These are phyloP conservation scores for Myotis pilosus DNA, from an alignment of 2,797 vertebrate genomes.

Conservation along the genomic window DNA sequence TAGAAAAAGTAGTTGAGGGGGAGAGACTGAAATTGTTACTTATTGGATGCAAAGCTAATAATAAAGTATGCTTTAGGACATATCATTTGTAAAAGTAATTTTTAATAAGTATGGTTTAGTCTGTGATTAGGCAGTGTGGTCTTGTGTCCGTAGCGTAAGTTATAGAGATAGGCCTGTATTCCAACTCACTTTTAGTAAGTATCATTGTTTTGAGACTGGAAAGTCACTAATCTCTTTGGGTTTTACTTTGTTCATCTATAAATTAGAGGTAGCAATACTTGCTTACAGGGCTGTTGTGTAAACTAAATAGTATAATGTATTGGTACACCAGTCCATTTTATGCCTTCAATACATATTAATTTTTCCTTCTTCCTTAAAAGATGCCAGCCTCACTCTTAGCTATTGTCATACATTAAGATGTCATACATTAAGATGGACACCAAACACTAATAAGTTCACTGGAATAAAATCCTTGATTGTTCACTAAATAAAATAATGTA, in stretches of 20 bases:
- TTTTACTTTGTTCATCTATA: constrained; percentile 2
- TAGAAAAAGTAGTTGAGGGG: background rate
- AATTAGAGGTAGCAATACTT: background rate
- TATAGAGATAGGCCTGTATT: background rate
- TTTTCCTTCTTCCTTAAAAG: constrained; percentile 27
- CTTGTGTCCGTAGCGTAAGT: background rate
- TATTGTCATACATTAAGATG: background rate
- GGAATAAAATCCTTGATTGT: constrained; percentile 33
- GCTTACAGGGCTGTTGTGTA: background rate
- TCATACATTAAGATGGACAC: background rate
- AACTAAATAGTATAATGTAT: background rate
- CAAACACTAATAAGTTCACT: background rate
- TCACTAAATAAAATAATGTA: constrained; percentile 32
- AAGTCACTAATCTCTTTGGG: background rate
- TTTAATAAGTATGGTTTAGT: background rate
- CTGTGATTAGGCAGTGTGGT: background rate
- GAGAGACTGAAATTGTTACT: background rate
- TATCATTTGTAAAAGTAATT: constrained; percentile 21
- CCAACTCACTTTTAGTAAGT: background rate
- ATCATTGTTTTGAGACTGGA: background rate
- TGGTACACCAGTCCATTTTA: background rate
- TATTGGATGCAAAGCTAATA: background rate
- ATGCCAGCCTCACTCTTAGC: background rate
- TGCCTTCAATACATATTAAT: background rate
- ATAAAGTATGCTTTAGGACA: background rate